Conservation (phyloP, 2,888 invertebrate species). For the Harpalus rufipes region DNA sequence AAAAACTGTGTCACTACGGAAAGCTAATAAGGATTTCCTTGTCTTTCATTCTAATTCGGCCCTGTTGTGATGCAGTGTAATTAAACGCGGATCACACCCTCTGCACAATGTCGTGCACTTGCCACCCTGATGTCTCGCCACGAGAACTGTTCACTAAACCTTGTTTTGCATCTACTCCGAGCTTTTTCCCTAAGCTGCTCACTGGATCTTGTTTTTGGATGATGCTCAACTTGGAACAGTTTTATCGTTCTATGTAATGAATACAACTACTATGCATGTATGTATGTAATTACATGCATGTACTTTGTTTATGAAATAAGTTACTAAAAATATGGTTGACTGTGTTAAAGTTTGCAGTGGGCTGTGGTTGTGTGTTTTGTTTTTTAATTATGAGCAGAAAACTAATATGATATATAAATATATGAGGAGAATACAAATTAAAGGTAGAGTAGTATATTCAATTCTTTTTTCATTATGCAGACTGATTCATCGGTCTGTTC, state of each 20-base stretch:
- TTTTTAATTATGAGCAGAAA: neutral
- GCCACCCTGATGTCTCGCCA: neutral
- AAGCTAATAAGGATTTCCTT: neutral
- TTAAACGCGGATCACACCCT: neutral
- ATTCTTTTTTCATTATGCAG: too few species aligned
- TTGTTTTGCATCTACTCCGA: conserved; percentile 21
- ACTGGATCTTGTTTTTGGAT: conserved; percentile 46
- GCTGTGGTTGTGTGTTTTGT: neutral
- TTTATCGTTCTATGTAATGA: conserved; percentile 7
- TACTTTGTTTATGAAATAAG: neutral
- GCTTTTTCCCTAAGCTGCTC: conserved; percentile 38
- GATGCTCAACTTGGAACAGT: conserved; percentile 16
- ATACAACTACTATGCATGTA: neutral
- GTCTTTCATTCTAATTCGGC: neutral
- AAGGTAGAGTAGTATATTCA: neutral
- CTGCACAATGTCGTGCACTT: neutral
- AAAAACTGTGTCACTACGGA: too few species aligned
- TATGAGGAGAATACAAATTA: neutral
- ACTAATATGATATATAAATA: neutral
- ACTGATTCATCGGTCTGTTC: too few species aligned
- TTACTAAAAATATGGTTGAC: neutral
- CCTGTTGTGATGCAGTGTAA: neutral
- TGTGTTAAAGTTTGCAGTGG: neutral
- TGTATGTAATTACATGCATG: neutral
- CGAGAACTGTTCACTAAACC: conserved; percentile 13